Percentiles rank a stretch among this genome's conserved stretches.
Evolutionary conservation across 2,888 invertebrate genomes (phyloP).

Genomic region (Thalpophila matura): DNA sequence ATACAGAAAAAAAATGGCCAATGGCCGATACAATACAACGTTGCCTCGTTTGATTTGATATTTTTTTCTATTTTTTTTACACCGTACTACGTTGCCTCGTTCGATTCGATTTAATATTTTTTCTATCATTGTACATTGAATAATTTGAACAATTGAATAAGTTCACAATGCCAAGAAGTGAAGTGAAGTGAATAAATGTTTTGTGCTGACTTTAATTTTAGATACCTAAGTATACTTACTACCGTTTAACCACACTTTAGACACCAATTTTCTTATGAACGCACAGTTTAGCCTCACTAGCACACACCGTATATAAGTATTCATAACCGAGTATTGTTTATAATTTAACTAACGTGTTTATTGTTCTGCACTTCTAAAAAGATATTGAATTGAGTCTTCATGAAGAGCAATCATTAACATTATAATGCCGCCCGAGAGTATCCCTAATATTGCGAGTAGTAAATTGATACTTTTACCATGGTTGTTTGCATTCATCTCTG

Average conservation of each 20-base stretch:
- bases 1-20: too few species aligned
- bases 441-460: conserved; percentile 92
- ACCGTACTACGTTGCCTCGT: too few species aligned
- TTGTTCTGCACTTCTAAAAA: conserved; percentile 86
- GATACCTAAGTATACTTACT: neutral
- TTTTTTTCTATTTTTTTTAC: too few species aligned
- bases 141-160: too few species aligned
- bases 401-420: conserved; percentile 94
- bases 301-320: conserved; percentile 40
- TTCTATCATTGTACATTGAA: too few species aligned
- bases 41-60: too few species aligned
- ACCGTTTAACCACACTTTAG: conserved; percentile 3
- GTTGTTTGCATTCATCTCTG: conserved; percentile 90
- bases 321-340: conserved; percentile 47
- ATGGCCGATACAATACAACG: too few species aligned
- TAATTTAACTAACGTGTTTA: conserved; percentile 64
- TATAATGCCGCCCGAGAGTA: conserved; percentile 92
- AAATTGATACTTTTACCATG: conserved; percentile 89
- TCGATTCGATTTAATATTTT: too few species aligned
- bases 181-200: too few species aligned
- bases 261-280: conserved; percentile 18
- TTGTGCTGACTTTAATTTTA: too few species aligned
- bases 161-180: too few species aligned
- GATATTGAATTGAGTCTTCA: conserved; percentile 91
- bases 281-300: conserved; percentile 9